Base-by-base conservation (phyloP, 1,140 invertebrate species). In the Drosophila kurseongensis region DNA sequence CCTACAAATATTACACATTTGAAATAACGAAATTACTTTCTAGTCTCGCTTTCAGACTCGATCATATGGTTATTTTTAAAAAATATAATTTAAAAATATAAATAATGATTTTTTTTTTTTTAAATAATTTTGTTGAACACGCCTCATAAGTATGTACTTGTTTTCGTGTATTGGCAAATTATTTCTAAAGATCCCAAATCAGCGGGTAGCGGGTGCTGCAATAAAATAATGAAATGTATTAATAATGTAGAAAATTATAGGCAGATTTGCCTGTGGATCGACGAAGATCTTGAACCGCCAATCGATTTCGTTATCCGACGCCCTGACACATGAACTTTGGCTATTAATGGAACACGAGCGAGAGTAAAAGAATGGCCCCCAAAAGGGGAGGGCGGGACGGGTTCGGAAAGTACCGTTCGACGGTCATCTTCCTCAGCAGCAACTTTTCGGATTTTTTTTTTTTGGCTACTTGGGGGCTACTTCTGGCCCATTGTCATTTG, bases 261-360 rank as follows among this genome's bases (percentile, higher is more conserved):
- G 7, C 38, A n/a, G 55, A 16, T 8, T 57, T 9, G 18, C 13
- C 73, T 57, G 16, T 68, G 4, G 38, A 42, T 63, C 12, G 9
- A 54, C 16, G 50, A 36, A 36, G 32, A 36, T 52, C 44, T 66
- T 66, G 65, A 38, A 52, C 41, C 48, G 56, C 65, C 75, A 71
- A 83, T 80, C 81, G 67, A 84, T 68, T 76, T 84, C 66, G 52
- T 66, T 80, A 76, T 81, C 52, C 73, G 67, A 58, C 52, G 36
- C 54, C 65, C 47, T 80, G 80, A 80, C 80, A 84, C 63, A 68
- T 84, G 80, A 84, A 84, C 80, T 84, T 72, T 84, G 75, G 74
- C 72, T 75, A 57, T 74, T 75, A 75, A 50, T 75, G 60, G 38
- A 38, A 75, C 68, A 71, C 68, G 29, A 44, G 44, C 36, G 40